Evolutionary conservation across 2,888 invertebrate species (phyloP).

Genomic region (Anthophora plumipes): DNA sequence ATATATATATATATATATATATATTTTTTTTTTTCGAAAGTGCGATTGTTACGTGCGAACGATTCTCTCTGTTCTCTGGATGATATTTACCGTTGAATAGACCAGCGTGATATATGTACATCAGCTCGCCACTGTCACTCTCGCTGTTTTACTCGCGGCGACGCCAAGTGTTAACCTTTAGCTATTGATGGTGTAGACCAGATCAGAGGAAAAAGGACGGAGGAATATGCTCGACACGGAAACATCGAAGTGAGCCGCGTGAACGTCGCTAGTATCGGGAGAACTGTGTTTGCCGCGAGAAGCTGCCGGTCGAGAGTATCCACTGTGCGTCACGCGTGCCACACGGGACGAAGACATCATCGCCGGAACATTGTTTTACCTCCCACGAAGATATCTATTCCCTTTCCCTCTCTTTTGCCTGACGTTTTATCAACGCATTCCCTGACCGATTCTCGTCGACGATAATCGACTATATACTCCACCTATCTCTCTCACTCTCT

Average conservation of each 20-base stretch:
- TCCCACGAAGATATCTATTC: constrained; percentile 53
- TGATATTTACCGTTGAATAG: constrained; percentile 1
- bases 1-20: too few species aligned
- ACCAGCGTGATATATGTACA: neutral
- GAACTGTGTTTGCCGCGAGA: constrained; percentile 18
- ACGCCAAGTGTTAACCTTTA: constrained; percentile 16
- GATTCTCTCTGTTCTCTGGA: neutral
- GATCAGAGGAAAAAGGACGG: neutral
- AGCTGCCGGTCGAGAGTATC: constrained; percentile 29
- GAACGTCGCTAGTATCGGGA: constrained; percentile 32
- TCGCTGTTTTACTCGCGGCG: constrained; percentile 15
- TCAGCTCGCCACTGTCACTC: neutral
- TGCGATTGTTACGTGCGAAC: constrained; percentile 18
- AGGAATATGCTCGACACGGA: constrained; percentile 8
- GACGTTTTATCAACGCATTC: neutral
- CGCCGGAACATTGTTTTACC: constrained; percentile 49
- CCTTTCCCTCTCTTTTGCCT: neutral
- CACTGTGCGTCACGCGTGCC: constrained; percentile 56
- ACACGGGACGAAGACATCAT: constrained; percentile 53
- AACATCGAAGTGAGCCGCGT: constrained; percentile 13
- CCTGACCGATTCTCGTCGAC: neutral
- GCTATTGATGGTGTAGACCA: neutral
- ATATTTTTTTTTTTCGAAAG: neutral
- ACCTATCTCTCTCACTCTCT: too few species aligned
- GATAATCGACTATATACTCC: neutral